A percentile compares a stretch with the other conserved stretches of the same genome.
These are phyloP conservation scores for Oxytorus armatus DNA, from an alignment of 2,888 invertebrate species.

Conservation along the genomic window DNA sequence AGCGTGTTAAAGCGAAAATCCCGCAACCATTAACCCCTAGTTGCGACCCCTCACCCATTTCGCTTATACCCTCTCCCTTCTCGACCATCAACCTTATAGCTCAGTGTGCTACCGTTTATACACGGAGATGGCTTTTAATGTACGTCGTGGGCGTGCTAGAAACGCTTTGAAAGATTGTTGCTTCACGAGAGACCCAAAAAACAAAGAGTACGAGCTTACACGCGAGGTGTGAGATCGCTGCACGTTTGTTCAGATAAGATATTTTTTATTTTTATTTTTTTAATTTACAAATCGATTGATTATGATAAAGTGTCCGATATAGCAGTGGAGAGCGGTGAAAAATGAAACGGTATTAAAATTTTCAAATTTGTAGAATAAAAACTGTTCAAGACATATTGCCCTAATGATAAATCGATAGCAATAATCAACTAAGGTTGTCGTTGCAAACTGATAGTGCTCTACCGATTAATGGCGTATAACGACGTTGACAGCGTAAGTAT, in stretches of 20 bases:
- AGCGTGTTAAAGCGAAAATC: conserved; percentile 56
- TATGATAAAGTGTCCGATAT: too few relatives aligned
- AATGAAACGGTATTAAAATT: too few relatives aligned
- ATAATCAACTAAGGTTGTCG: too few relatives aligned
- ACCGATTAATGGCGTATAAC: not conserved
- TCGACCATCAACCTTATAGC: conserved; percentile 26
- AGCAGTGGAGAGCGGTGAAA: too few relatives aligned
- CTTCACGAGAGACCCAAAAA: not conserved
- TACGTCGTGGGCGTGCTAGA: conserved; percentile 12
- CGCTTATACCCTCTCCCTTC: conserved; percentile 26
- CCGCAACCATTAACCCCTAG: conserved; percentile 50
- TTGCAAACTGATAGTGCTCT: too few relatives aligned
- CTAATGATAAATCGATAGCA: too few relatives aligned
- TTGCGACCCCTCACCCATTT: conserved; percentile 10
- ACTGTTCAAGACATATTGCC: too few relatives aligned
- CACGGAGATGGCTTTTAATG: conserved; percentile 25
- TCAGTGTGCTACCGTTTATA: conserved; percentile 25
- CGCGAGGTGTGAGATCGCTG: not conserved
- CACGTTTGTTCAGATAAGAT: too few relatives aligned
- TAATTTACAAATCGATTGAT: too few relatives aligned
- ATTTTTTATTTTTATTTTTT: too few relatives aligned
- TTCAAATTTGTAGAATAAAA: too few relatives aligned
- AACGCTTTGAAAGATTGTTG: conserved; percentile 15
- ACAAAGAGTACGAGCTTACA: not conserved
- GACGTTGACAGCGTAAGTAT: conserved; percentile 14